Base-by-base conservation (phyloP, 2,888 invertebrate genomes). In the Apotomis capreana region DNA sequence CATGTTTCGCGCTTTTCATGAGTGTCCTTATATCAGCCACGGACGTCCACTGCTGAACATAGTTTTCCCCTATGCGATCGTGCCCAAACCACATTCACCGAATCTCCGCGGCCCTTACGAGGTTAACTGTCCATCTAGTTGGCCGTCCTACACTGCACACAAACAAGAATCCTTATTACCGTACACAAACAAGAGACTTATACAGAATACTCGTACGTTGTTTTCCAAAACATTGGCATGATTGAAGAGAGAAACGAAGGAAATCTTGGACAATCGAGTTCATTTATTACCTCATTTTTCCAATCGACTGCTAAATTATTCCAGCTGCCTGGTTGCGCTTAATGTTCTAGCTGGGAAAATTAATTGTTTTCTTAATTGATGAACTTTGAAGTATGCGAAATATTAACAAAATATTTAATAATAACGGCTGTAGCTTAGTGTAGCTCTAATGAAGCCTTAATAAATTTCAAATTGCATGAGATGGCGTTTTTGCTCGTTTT, bases 281-380 rank as follows among this genome's bases (percentile, higher is more conserved):
- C 60, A 59, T 59, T 83, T 80, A 77, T 75, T 49, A 49, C 49
- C 49, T 76, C 69, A 68, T 80, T 83, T 82, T 83, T 84, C 83
- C 85, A 84, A 87, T 87, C 81, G 81, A 74, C 79, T 83, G 82
- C 81, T 81, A 86, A 87, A 84, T 67, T 59, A 68, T n/a, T 36
- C 37, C 49, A 49, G 49, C 49, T 49, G 49, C 49, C 49, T 49
- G 59, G 9, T 51, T 61, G 64, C 49, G 55, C 61, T 61, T 64
- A 64, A 69, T 5, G 44, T 68, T 74, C 46, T 63, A 37, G 64
- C 26, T 68, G 44, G 60, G 6, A 68, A 70, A 26, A 26, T 26
- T 26, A 6, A 54, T 26, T 10, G 4, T 26, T 26, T 36, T 12
- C 12, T 57, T 36, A 58, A 58, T 58, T 58, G 3, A 37, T n/a